Conservation (phyloP, 2,797 vertebrate species). For the Lepidocolaptes lacrymiger region DNA sequence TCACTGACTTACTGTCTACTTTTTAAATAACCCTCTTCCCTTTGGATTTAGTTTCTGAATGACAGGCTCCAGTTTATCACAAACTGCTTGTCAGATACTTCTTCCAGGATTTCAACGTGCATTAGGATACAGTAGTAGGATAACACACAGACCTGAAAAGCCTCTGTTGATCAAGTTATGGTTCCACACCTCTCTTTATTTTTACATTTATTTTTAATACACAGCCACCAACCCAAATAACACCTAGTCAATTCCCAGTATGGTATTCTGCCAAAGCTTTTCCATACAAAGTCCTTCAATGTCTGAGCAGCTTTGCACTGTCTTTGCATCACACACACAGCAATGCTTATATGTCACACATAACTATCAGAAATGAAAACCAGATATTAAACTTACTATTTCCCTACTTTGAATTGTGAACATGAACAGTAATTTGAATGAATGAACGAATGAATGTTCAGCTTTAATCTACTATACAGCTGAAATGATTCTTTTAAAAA, state of each 20-base stretch:
- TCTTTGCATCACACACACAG: background rate
- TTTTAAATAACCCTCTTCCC: background rate
- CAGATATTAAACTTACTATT: background rate
- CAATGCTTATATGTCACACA: background rate
- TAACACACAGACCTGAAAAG: background rate
- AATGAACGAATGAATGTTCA: background rate
- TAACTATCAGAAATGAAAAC: background rate
- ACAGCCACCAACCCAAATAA: background rate
- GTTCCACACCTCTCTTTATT: background rate
- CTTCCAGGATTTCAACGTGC: background rate
- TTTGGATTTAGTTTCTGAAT: background rate
- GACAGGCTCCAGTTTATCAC: background rate
- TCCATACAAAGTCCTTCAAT: background rate
- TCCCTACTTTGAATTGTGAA: background rate
- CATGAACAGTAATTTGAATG: background rate
- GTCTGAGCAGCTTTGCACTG: background rate
- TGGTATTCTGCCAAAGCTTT: background rate
- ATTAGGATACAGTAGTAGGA: background rate
- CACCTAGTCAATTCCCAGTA: background rate
- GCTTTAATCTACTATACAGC: background rate
- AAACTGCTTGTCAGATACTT: background rate
- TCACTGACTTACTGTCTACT: background rate
- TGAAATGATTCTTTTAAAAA: background rate
- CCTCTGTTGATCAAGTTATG: background rate
- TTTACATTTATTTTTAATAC: background rate